Conservation (phyloP, 1,140 invertebrate genomes). For the Trypoxylus dichotomus region DNA sequence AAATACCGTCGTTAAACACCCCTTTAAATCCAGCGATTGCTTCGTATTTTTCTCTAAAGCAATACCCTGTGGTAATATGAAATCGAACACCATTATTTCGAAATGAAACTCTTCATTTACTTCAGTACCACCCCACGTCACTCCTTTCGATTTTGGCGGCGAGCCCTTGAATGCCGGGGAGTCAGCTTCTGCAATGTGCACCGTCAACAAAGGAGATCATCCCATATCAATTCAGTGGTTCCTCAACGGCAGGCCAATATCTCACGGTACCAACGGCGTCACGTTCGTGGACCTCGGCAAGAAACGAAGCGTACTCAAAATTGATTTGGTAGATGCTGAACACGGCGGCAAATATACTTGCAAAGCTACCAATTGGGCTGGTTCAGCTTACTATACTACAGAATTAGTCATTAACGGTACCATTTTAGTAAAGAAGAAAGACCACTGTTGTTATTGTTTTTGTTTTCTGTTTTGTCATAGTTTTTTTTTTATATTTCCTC, state of each 20-base stretch:
- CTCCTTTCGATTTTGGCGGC: constrained; percentile 60
- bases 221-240: constrained; percentile 66
- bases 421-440: neutral
- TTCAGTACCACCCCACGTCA: constrained; percentile 67
- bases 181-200: constrained; percentile 67
- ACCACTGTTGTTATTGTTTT: neutral
- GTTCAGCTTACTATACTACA: constrained; percentile 60
- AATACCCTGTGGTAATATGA: no score
- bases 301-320: constrained; percentile 58
- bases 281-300: constrained; percentile 50
- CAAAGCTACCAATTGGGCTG: constrained; percentile 74
- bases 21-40: no score
- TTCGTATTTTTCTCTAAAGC: no score
- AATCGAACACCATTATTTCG: no score
- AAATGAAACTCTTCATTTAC: no score
- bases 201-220: constrained; percentile 69
- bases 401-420: constrained; percentile 64
- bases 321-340: constrained; percentile 57
- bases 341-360: constrained; percentile 79
- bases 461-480: neutral
- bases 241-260: constrained; percentile 57
- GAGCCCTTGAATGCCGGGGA: constrained; percentile 65
- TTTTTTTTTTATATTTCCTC: neutral
- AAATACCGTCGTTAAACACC: no score
- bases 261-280: constrained; percentile 50